Evolutionary conservation across 2,797 vertebrate genomes (phyloP).

Genomic region (Anabacerthia variegaticeps): DNA sequence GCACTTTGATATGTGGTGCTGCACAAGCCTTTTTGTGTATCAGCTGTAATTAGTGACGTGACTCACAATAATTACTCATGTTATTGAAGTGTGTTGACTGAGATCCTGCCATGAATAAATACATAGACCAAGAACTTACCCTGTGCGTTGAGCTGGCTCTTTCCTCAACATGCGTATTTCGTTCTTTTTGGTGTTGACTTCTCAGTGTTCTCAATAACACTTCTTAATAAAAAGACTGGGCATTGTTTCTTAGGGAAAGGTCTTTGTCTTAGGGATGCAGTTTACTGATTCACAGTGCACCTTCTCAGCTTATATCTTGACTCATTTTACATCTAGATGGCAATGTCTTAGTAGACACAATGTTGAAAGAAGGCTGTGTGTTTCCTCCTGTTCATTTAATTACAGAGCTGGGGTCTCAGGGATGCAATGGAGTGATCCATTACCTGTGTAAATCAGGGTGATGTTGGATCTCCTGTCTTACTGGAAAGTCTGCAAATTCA

Average conservation of each 20-base stretch:
- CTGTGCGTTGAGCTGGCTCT: not conserved
- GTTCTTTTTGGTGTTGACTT: not conserved
- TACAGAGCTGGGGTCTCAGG: not conserved
- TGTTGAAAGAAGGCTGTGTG: not conserved
- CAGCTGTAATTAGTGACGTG: slow-evolving; percentile 43
- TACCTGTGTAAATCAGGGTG: not conserved
- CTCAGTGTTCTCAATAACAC: not conserved
- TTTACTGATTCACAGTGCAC: not conserved
- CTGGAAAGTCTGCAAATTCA: not conserved
- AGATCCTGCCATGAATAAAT: slow-evolving; percentile 36
- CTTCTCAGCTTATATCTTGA: not conserved
- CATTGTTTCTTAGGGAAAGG: not conserved
- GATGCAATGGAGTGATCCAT: not conserved
- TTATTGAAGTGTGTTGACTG: slow-evolving; percentile 51
- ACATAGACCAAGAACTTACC: not conserved
- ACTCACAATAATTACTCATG: slow-evolving; percentile 43
- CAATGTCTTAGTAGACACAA: not conserved
- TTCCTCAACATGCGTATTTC: not conserved
- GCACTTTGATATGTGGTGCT: slow-evolving; percentile 27
- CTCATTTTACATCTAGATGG: not conserved
- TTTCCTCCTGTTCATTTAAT: not conserved
- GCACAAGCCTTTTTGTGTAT: slow-evolving; percentile 43
- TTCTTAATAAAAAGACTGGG: not conserved
- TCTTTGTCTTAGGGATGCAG: not conserved
- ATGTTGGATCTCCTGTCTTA: not conserved